Conservation (phyloP, 2,888 invertebrate genomes). For the Hyposoter didymator region DNA sequence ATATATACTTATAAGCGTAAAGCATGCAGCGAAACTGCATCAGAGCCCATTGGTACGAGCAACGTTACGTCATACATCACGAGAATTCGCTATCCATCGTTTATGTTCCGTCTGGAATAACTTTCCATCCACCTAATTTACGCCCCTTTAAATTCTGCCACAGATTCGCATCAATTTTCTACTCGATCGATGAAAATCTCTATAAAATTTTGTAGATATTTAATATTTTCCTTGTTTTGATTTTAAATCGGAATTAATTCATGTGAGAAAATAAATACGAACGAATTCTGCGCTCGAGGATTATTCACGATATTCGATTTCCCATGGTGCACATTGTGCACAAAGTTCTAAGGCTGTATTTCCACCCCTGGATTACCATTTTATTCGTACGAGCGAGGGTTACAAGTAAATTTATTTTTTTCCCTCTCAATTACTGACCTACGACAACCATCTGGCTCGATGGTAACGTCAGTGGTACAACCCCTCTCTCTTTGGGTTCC, state of each 20-base stretch:
- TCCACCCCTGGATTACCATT: constrained; percentile 17
- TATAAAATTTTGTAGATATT: neutral
- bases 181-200: neutral
- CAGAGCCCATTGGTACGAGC: constrained; percentile 24
- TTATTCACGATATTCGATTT: neutral
- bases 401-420: constrained; percentile 36
- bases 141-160: neutral
- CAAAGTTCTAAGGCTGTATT: neutral
- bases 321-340: neutral
- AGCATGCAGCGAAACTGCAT: constrained; percentile 41
- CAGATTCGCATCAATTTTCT: neutral
- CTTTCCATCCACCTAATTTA: constrained; percentile 5
- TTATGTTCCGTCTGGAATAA: constrained; percentile 46
- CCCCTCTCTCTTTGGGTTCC: constrained; percentile 24
- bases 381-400: constrained; percentile 27
- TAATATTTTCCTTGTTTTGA: neutral
- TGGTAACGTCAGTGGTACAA: constrained; percentile 36
- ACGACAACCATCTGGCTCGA: constrained; percentile 77
- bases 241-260: neutral
- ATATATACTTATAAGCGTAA: constrained; percentile 10
- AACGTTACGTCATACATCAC: constrained; percentile 60
- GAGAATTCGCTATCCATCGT: constrained; percentile 52
- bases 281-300: neutral
- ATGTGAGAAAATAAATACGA: neutral
- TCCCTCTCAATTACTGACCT: constrained; percentile 79